Evolutionary conservation across 2,797 vertebrate genomes (phyloP).

Genomic region (Mormyrus proboscirostris): DNA sequence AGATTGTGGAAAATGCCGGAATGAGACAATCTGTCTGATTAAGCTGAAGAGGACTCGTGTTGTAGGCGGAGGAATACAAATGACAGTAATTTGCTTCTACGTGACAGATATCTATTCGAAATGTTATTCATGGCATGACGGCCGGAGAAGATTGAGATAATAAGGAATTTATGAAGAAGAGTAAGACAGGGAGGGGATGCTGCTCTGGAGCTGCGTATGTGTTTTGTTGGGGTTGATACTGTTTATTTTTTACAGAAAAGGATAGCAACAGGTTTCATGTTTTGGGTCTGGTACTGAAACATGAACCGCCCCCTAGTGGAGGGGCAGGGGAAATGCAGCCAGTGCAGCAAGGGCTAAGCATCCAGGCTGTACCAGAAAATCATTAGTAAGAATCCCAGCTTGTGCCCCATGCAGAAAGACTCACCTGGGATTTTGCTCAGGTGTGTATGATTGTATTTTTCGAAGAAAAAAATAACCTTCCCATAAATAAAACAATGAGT

Average conservation of each 20-base stretch:
- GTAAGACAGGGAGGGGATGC: conserved; percentile 21
- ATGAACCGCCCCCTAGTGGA: neutral
- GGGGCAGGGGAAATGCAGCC: neutral
- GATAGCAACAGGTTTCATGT: neutral
- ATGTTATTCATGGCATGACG: conserved; percentile 43
- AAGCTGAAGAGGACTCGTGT: conserved; percentile 41
- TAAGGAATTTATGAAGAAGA: conserved; percentile 33
- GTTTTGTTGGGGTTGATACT: neutral
- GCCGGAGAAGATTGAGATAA: conserved; percentile 30
- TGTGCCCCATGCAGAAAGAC: neutral
- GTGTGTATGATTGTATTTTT: neutral
- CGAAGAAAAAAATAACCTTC: neutral
- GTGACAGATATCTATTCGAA: conserved; percentile 42
- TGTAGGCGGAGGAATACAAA: conserved; percentile 35
- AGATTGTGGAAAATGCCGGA: conserved; percentile 16
- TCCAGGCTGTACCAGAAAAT: neutral
- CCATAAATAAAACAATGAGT: neutral
- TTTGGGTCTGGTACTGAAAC: neutral
- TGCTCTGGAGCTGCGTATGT: neutral
- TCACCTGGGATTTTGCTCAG: neutral
- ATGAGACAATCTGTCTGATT: conserved; percentile 42
- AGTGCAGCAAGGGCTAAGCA: neutral
- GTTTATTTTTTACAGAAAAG: neutral
- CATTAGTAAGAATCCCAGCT: neutral
- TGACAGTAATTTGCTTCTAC: conserved; percentile 52